Conservation (phyloP, 1,140 invertebrate species). For the Trichonephila inaurata region DNA sequence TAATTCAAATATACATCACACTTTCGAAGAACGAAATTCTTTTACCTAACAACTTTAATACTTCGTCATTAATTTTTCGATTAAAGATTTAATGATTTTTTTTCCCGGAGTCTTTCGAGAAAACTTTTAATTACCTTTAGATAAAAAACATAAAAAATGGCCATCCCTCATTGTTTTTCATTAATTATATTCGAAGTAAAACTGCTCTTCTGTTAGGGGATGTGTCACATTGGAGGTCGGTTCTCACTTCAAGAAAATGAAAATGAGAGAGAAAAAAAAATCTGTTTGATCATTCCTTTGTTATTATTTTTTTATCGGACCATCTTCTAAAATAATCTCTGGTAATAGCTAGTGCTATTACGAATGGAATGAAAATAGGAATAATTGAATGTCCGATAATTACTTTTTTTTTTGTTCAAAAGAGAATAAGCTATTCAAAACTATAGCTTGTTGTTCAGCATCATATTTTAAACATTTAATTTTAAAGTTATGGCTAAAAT, state of each 20-base stretch:
- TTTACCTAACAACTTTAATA: constrained; percentile 35
- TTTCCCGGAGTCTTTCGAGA: not conserved
- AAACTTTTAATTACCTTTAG: constrained; percentile 57
- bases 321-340: not conserved
- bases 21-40: constrained; percentile 5
- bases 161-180: constrained; percentile 26
- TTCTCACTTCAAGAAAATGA: constrained; percentile 11
- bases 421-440: not conserved
- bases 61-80: constrained; percentile 58
- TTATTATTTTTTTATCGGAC: not conserved
- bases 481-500: no score
- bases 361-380: not conserved
- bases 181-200: constrained; percentile 58
- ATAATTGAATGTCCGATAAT: not conserved
- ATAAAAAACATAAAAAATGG: constrained; percentile 8
- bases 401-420: not conserved
- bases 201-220: not conserved
- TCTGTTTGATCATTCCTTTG: not conserved
- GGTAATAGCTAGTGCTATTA: not conserved
- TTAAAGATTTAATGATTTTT: constrained; percentile 55
- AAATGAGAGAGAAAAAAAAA: not conserved
- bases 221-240: not conserved
- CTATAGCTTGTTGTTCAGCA: no score
- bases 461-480: no score
- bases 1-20: not conserved